A percentile compares a stretch with the other conserved stretches of the same genome.
These are phyloP conservation scores for Recurvirostra avosetta DNA, from an alignment of 2,113 vertebrate genomes.

Conservation along the genomic window DNA sequence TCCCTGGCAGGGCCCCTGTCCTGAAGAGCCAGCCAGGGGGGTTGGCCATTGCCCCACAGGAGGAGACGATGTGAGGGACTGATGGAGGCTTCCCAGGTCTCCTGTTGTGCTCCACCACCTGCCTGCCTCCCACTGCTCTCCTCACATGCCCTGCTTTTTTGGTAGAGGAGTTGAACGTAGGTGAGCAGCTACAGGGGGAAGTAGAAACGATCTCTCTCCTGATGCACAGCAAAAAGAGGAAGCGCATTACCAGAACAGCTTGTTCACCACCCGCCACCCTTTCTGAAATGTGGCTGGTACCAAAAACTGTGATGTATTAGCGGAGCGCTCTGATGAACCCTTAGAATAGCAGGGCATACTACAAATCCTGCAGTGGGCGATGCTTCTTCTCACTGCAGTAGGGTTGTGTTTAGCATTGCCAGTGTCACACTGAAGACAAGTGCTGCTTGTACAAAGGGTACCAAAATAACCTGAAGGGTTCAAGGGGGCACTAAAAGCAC, in stretches of 20 bases:
- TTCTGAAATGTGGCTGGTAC: not conserved
- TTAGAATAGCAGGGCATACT: not conserved
- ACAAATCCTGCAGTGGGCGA: not conserved
- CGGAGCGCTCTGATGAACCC: not conserved
- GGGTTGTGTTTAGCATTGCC: not conserved
- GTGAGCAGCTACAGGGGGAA: not conserved
- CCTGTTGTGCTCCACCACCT: not conserved
- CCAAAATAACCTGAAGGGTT: fast-evolving
- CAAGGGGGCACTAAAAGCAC: not conserved
- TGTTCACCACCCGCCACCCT: not conserved
- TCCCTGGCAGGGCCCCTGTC: no score
- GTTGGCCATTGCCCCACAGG: not conserved
- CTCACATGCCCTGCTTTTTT: not conserved
- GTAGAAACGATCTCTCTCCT: not conserved
- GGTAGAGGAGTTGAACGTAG: not conserved
- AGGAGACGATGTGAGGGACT: fast-evolving
- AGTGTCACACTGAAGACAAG: not conserved
- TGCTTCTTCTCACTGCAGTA: not conserved
- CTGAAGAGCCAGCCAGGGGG: not conserved
- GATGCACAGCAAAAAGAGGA: not conserved
- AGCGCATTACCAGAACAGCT: not conserved
- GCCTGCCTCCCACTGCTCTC: not conserved
- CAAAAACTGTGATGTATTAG: not conserved
- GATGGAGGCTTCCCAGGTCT: fast-evolving
- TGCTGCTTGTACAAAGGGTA: not conserved